A percentile compares a stretch with the other conserved stretches of the same genome.
These are phyloP conservation scores for Silurus glanis DNA, from an alignment of 2,113 vertebrate genomes.

Conservation along the genomic window DNA sequence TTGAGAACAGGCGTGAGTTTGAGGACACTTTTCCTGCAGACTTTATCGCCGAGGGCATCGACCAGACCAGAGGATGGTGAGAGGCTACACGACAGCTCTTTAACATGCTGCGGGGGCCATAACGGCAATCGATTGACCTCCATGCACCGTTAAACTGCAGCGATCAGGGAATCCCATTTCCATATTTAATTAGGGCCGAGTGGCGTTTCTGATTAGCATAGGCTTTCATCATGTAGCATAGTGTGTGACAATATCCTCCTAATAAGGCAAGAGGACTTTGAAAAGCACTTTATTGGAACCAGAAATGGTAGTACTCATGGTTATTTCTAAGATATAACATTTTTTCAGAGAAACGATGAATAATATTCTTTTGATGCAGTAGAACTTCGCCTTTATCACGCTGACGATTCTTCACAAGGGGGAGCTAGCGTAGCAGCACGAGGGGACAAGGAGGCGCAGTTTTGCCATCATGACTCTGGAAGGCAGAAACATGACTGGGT, in stretches of 20 bases:
- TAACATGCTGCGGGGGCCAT: not conserved
- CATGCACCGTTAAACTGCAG: not conserved
- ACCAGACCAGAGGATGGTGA: conserved; percentile 96
- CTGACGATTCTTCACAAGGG: conserved; percentile 8
- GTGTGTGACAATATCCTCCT: not conserved
- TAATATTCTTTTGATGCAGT: not conserved
- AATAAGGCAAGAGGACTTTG: not conserved
- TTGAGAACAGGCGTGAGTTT: conserved; percentile 88
- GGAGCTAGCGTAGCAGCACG: not conserved
- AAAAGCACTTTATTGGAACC: not conserved
- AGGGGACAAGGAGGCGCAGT: not conserved
- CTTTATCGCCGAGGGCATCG: conserved; percentile 97
- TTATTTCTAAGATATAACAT: not conserved
- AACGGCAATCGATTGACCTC: not conserved
- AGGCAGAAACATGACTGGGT: not conserved
- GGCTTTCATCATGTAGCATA: not conserved
- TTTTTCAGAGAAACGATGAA: not conserved
- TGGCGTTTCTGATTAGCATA: not conserved
- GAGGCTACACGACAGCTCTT: not conserved
- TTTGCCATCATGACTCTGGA: not conserved
- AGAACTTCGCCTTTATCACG: not conserved
- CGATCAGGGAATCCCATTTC: not conserved
- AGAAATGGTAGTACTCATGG: not conserved
- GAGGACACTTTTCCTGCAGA: conserved; percentile 94
- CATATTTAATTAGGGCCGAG: conserved; percentile 8